phyloP scores from a whole-genome alignment of 2,797 vertebrate species.

The Melanotaenia maccullochi region DNA sequence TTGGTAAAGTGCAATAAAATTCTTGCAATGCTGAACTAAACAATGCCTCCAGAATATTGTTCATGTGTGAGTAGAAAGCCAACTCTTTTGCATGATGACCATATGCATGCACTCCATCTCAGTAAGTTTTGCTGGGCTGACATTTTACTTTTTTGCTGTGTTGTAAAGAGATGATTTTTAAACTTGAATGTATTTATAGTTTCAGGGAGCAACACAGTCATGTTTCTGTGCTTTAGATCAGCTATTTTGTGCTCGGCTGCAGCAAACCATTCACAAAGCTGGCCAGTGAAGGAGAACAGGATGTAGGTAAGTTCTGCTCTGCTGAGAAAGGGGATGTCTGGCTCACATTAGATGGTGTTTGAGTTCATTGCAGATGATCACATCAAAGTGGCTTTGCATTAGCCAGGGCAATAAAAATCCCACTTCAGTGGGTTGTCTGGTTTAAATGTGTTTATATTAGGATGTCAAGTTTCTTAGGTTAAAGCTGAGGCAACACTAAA shows the following conservation, averaged over 20 bases:
- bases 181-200: neutral
- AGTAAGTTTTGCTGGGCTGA: neutral
- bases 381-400: conserved; percentile 67
- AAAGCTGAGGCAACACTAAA: conserved; percentile 42
- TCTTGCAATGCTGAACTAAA: neutral
- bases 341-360: conserved; percentile 55
- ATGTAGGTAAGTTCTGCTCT: conserved; percentile 58
- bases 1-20: neutral
- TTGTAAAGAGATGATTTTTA: neutral
- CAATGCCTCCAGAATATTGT: neutral
- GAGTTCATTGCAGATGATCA: conserved; percentile 42
- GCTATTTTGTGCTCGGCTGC: conserved; percentile 17
- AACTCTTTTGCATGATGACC: neutral
- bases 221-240: conserved; percentile 4
- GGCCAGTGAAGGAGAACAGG: conserved; percentile 52
- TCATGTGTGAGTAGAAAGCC: neutral
- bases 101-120: neutral
- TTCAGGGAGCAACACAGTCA: neutral
- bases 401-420: conserved; percentile 61
- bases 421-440: conserved; percentile 63
- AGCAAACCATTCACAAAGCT: conserved; percentile 14
- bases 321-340: conserved; percentile 58
- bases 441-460: conserved; percentile 55
- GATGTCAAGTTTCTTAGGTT: conserved; percentile 31
- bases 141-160: neutral